Conservation (phyloP, 2,888 invertebrate genomes). For the Watsonalla cultraria region DNA sequence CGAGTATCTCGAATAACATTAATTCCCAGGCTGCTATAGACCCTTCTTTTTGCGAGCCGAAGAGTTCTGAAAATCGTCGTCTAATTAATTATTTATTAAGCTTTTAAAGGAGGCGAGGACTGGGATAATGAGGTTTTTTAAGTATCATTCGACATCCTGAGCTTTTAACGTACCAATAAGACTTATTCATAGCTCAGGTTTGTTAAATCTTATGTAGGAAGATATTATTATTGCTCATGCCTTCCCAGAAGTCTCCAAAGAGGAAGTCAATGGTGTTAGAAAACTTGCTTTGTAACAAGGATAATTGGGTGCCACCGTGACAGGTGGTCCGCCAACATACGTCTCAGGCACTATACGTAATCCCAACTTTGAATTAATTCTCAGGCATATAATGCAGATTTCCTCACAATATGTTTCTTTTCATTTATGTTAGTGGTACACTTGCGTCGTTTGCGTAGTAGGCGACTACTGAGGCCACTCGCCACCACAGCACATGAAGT, state of each 20-base stretch:
- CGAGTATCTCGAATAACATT: constrained; percentile 38
- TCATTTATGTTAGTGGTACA: too few relatives aligned
- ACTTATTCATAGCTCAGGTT: neutral
- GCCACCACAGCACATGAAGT: too few relatives aligned
- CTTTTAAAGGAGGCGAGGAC: constrained; percentile 49
- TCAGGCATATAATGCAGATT: too few relatives aligned
- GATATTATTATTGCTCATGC: neutral
- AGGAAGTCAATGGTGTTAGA: constrained; percentile 3
- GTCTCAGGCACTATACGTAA: too few relatives aligned
- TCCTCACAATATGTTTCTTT: too few relatives aligned
- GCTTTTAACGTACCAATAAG: neutral
- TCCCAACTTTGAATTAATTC: too few relatives aligned
- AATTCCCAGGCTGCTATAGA: constrained; percentile 22
- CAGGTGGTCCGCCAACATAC: too few relatives aligned
- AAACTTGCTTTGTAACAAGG: neutral
- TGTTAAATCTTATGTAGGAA: constrained; percentile 8
- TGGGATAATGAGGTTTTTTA: constrained; percentile 42
- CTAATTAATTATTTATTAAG: constrained; percentile 63
- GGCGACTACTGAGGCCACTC: too few relatives aligned
- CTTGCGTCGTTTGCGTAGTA: too few relatives aligned
- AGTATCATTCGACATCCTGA: constrained; percentile 20
- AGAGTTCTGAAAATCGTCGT: constrained; percentile 43
- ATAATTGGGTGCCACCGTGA: too few relatives aligned
- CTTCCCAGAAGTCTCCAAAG: neutral
- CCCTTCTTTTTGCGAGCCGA: constrained; percentile 28